Percentiles rank a stretch among this genome's conserved stretches.
These are phyloP conservation scores for Catharus bicknelli DNA, from an alignment of 2,113 vertebrate species.

Conservation along the genomic window DNA sequence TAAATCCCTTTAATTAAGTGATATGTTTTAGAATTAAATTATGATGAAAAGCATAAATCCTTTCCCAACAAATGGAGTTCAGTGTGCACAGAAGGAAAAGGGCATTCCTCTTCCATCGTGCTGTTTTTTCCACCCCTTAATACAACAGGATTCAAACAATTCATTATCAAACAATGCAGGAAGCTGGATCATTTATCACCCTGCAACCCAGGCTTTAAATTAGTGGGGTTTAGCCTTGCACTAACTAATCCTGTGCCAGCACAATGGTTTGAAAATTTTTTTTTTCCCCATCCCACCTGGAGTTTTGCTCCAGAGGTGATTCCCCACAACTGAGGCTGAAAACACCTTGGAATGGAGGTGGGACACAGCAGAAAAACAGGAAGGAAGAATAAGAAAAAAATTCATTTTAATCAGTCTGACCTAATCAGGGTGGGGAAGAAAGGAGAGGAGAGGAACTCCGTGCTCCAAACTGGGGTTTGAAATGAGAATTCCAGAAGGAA, in stretches of 20 bases:
- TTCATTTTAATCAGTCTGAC: accelerated
- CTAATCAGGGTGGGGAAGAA: neutral
- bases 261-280: neutral
- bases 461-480: accelerated
- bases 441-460: neutral
- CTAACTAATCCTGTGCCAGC: neutral
- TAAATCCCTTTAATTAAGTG: slow-evolving; percentile 70
- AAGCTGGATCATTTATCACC: neutral
- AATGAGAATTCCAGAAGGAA: neutral
- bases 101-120: slow-evolving; percentile 1
- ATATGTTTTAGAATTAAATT: slow-evolving; percentile 63
- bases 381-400: neutral
- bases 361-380: neutral
- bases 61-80: neutral
- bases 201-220: neutral
- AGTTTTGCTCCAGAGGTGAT: neutral
- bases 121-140: neutral
- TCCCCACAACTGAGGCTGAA: neutral
- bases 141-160: slow-evolving; percentile 21
- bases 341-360: neutral
- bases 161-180: slow-evolving; percentile 44
- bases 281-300: neutral
- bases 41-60: slow-evolving; percentile 47
- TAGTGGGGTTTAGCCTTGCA: neutral
- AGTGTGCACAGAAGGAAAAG: neutral